A percentile compares a stretch with the other conserved stretches of the same genome.
These are phyloP conservation scores for Phymorhynchus buccinoides DNA, from an alignment of 1,140 invertebrate species.

Conservation along the genomic window DNA sequence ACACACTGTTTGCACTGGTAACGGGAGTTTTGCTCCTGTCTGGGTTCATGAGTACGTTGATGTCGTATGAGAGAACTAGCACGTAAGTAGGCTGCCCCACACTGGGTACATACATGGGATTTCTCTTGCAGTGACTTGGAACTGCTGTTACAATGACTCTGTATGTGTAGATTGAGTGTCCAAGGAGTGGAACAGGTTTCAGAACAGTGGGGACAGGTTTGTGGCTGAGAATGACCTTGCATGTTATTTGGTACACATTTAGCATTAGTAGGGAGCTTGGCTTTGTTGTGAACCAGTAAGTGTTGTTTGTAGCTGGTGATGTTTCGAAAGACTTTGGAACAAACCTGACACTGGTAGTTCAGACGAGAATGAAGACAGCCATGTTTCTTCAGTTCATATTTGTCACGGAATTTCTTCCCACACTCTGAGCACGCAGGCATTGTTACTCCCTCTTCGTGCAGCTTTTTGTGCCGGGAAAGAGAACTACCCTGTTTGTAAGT, in stretches of 20 bases:
- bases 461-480: conserved; percentile 5
- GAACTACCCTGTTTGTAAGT: conserved; percentile 9
- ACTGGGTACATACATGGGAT: not conserved
- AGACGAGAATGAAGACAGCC: not conserved
- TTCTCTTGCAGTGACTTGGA: not conserved
- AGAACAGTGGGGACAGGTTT: not conserved
- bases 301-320: not conserved
- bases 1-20: conserved; percentile 37
- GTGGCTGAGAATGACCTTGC: not conserved
- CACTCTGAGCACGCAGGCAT: not conserved
- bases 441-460: not conserved
- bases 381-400: conserved; percentile 12
- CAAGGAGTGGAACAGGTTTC: not conserved
- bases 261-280: not conserved
- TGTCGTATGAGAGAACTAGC: conserved; percentile 9
- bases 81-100: not conserved
- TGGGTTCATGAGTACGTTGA: conserved; percentile 9
- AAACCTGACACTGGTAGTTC: not conserved
- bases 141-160: not conserved
- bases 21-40: conserved; percentile 37
- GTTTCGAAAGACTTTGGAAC: not conserved
- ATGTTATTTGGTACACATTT: not conserved
- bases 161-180: not conserved
- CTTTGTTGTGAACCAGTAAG: not conserved
- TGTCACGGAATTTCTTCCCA: conserved; percentile 14